Conservation (phyloP, 2,113 vertebrate genomes). For the Elgaria multicarinata region DNA sequence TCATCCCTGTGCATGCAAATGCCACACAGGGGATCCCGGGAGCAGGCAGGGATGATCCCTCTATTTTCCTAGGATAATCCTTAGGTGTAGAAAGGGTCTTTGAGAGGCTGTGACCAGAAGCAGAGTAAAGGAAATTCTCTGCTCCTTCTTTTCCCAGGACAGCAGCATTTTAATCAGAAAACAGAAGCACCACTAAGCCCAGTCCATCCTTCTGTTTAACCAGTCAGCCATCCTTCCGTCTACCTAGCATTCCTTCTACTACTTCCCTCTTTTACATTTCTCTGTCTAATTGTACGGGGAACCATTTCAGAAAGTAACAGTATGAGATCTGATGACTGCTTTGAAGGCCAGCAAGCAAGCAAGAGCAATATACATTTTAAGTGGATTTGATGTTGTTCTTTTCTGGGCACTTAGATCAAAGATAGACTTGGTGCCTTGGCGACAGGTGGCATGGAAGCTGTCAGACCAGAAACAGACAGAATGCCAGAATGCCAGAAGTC, state of each 20-base stretch:
- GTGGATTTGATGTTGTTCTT: neutral
- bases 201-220: neutral
- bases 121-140: neutral
- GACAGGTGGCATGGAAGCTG: neutral
- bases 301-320: neutral
- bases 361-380: neutral
- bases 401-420: neutral
- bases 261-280: neutral
- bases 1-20: too few species aligned
- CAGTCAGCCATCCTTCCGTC: too few species aligned
- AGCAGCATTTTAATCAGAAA: neutral
- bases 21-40: too few species aligned
- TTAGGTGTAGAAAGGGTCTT: too few species aligned
- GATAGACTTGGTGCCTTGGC: neutral
- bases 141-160: neutral
- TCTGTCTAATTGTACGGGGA: neutral
- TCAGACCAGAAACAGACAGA: neutral
- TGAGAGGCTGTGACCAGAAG: neutral
- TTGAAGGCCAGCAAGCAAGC: neutral
- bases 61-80: too few species aligned
- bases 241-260: neutral
- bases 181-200: neutral
- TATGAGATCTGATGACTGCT: neutral
- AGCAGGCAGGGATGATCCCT: too few species aligned
- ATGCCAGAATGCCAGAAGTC: neutral